Base-by-base conservation (phyloP, 2,888 invertebrate species). In the Trissolcus brochymenae region DNA sequence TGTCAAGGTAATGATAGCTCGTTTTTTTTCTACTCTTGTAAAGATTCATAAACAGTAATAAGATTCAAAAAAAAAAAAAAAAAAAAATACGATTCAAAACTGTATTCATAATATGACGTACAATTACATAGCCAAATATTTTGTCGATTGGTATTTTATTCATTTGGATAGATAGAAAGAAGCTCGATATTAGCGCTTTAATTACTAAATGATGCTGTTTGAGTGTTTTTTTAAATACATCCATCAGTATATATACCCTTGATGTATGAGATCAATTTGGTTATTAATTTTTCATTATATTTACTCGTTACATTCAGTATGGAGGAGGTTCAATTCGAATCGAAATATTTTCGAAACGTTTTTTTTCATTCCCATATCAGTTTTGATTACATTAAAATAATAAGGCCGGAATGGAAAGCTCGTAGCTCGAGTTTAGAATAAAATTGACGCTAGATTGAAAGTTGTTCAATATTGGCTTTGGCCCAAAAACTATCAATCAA, bases 401-500 rank as follows among this genome's bases (percentile, higher is more conserved):
- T 16, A 51, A 55, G 35, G 14, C 54, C 21, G 41, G 54, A 11
- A 54, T 54, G 40, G 40, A 21, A 19, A 17, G 51, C 51, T 50
- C 19, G 51, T 51, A 46, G 17, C 14, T 35, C 16, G 16, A 35
- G 50, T 55, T 65, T 65, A 49, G 65, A 66, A 66, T 66, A 66
- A 57, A 66, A 66, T 66, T 57, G 66, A 56, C 55, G 65, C 50
- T 16, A 17, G 57, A 66, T 56, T 54, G 56, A 50, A 57, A 40
- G 66, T 50, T 55, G 14, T 6, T 14, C n/a, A 13, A 55, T 65
- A 65, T 49, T 54, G 64, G 40, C 35, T 21, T 4, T 35, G 46
- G 35, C 19, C n/a, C 62, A 21, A 57, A 51, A 56, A 57, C 66
- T 50, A 56, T 66, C 66, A 66, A 66, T 66, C 66, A 57, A 66